Percentiles rank a stretch among this genome's conserved stretches.
Conservation (phyloP, 1,140 invertebrate species). For the Euwallacea similis region DNA sequence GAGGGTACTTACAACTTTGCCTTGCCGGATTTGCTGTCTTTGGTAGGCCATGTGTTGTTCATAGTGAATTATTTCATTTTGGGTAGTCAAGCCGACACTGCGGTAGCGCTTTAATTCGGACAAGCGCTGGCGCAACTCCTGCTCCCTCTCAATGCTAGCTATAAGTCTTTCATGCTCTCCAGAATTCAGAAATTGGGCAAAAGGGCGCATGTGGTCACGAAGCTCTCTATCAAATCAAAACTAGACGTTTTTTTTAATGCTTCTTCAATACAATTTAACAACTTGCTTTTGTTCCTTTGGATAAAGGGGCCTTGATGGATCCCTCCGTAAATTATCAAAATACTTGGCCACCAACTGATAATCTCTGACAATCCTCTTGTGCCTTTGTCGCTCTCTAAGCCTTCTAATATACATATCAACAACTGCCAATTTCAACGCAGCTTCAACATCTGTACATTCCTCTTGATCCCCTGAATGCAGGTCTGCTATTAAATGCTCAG, state of each 20-base stretch:
- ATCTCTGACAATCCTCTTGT: constrained; percentile 85
- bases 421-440: constrained; percentile 75
- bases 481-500: constrained; percentile 84
- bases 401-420: constrained; percentile 89
- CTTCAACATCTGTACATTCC: constrained; percentile 90
- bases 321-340: constrained; percentile 66
- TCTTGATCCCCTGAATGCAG: constrained; percentile 74
- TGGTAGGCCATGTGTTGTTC: constrained; percentile 70
- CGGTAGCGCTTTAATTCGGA: constrained; percentile 82
- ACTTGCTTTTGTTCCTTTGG: constrained; percentile 74
- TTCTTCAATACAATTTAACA: neutral
- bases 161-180: constrained; percentile 81
- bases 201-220: constrained; percentile 77
- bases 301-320: constrained; percentile 64
- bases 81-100: constrained; percentile 75
- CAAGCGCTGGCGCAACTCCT: constrained; percentile 77
- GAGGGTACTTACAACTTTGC: constrained; percentile 62
- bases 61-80: constrained; percentile 81
- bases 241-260: too few species aligned
- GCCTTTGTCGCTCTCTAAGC: constrained; percentile 79
- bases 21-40: constrained; percentile 54
- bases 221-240: constrained; percentile 62
- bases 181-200: constrained; percentile 84
- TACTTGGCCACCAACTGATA: constrained; percentile 83
- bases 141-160: constrained; percentile 76